Evolutionary conservation across 2,113 vertebrate genomes (phyloP).

Genomic region (Sus scrofa): T2T-Sscrofa CM000817.6:150373501-150374000

Average conservation of each 20-base stretch:
- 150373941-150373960: not conserved
- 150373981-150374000: no score
- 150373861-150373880: not conserved
- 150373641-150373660: not conserved
- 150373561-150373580: not conserved
- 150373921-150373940: not conserved
- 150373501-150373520: not conserved
- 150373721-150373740: not conserved
- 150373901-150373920: not conserved
- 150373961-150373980: conserved; percentile 2
- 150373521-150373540: not conserved
- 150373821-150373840: not conserved
- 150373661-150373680: not conserved
- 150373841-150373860: not conserved
- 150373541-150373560: not conserved
- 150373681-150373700: not conserved
- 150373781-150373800: not conserved
- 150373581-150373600: not conserved
- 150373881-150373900: not conserved
- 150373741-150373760: not conserved
- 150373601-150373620: not conserved
- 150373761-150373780: not conserved
- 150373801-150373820: not conserved
- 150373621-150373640: not conserved
- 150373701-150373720: not conserved